Conservation (phyloP, 2,797 vertebrate genomes). For the Diceros bicornis region DNA sequence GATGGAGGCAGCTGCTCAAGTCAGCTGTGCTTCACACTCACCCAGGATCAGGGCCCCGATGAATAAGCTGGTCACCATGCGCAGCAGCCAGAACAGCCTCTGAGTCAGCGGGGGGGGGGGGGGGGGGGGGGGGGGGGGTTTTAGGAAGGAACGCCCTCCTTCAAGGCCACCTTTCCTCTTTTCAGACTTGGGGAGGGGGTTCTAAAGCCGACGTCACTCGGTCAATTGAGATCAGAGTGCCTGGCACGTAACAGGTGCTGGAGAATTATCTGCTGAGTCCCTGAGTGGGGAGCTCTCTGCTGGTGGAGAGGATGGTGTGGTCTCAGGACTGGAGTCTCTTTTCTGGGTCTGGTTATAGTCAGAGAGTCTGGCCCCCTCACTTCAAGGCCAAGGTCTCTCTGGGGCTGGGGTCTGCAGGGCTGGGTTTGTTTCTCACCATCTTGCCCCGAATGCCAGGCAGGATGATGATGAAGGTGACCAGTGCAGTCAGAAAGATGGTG, state of each 20-base stretch:
- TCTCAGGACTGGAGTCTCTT: neutral
- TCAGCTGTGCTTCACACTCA: conserved; percentile 88
- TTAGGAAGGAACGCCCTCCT: conserved; percentile 36
- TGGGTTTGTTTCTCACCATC: conserved; percentile 91
- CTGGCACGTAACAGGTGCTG: neutral
- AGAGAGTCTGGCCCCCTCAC: neutral
- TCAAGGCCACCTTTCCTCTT: neutral
- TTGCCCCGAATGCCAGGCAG: conserved; percentile 96
- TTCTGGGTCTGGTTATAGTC: neutral
- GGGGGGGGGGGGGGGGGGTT: no score
- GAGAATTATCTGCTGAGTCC: neutral
- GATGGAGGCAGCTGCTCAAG: neutral
- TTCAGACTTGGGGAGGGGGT: neutral
- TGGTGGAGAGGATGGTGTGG: neutral
- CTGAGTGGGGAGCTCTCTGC: neutral
- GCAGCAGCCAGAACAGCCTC: conserved; percentile 94
- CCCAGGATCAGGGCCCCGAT: conserved; percentile 94
- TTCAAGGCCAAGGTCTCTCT: neutral
- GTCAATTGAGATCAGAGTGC: neutral
- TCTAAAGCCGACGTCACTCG: neutral
- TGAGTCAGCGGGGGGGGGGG: conserved; percentile 85
- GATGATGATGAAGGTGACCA: conserved; percentile 93
- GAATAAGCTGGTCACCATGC: conserved; percentile 93
- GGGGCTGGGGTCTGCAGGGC: neutral
- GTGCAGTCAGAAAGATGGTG: conserved; percentile 92